Evolutionary conservation across 1,140 invertebrate species (phyloP).

Genomic region (Littorina saxatilis): DNA sequence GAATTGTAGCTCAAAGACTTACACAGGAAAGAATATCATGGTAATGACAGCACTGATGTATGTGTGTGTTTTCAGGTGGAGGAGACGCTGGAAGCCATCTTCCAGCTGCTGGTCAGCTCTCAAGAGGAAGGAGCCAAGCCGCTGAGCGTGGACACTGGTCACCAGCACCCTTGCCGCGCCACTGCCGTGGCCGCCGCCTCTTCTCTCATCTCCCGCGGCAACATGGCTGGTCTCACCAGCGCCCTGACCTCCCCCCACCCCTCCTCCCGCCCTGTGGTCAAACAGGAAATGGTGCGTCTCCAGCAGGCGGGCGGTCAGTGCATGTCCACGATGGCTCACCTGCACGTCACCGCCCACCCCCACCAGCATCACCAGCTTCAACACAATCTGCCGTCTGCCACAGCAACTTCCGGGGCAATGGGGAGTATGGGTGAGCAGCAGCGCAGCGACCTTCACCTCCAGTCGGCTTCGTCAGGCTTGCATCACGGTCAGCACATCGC

Average conservation of each 20-base stretch:
- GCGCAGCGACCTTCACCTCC: slow-evolving; percentile 5
- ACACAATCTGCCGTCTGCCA: background rate
- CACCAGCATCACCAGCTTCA: background rate
- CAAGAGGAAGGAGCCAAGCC: slow-evolving; percentile 28
- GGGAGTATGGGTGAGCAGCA: background rate
- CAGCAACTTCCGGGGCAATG: background rate
- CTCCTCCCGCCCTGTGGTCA: background rate
- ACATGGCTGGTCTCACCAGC: slow-evolving; percentile 3
- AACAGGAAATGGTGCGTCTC: slow-evolving; percentile 14
- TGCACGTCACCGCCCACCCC: slow-evolving; percentile 22
- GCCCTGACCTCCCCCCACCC: background rate
- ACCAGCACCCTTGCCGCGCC: slow-evolving; percentile 26
- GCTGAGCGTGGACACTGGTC: slow-evolving; percentile 73
- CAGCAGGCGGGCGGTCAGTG: slow-evolving; percentile 6
- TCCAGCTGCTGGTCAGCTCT: slow-evolving; percentile 35
- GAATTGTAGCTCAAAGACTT: no score
- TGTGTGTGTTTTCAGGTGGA: slow-evolving; percentile 38
- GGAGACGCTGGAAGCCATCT: slow-evolving; percentile 42
- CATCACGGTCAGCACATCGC: slow-evolving; percentile 24
- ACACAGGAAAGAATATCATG: no score
- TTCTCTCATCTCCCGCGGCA: background rate
- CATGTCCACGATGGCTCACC: slow-evolving; percentile 28
- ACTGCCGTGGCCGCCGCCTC: background rate
- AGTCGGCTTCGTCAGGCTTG: background rate
- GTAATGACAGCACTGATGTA: no score